These are phyloP conservation scores for Dallia pectoralis DNA, from an alignment of 2,797 vertebrate genomes.

Conservation along the genomic window DNA sequence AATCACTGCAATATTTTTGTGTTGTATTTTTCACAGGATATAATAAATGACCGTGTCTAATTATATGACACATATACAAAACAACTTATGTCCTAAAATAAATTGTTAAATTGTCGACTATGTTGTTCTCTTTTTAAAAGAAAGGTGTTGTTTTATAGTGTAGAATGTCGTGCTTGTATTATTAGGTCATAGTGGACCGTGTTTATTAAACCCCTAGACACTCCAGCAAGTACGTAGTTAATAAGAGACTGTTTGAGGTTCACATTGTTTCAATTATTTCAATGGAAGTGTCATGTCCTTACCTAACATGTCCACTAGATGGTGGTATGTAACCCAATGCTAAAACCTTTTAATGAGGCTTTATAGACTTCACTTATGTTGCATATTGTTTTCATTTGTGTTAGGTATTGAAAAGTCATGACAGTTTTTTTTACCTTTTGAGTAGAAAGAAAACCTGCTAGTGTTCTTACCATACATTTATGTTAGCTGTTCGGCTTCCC, in stretches of 20 bases:
- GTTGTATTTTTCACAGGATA: too few relatives aligned
- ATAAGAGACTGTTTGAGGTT: neutral
- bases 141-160: too few relatives aligned
- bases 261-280: constrained; percentile 31
- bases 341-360: constrained; percentile 19
- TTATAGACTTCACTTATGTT: neutral
- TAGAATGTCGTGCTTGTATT: too few relatives aligned
- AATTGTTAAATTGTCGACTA: too few relatives aligned
- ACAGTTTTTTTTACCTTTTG: neutral
- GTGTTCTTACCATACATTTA: too few relatives aligned
- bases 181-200: too few relatives aligned
- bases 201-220: too few relatives aligned
- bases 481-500: too few relatives aligned
- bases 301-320: constrained; percentile 56
- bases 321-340: constrained; percentile 52
- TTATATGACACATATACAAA: too few relatives aligned
- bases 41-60: constrained; percentile 16
- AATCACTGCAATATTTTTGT: too few relatives aligned
- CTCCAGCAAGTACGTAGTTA: constrained; percentile 18
- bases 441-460: neutral
- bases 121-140: too few relatives aligned
- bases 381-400: neutral
- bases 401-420: neutral
- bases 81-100: too few relatives aligned
- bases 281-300: neutral